These are phyloP conservation scores for Amblyteles armatorius DNA, from an alignment of 2,888 invertebrate species.

Conservation along the genomic window DNA sequence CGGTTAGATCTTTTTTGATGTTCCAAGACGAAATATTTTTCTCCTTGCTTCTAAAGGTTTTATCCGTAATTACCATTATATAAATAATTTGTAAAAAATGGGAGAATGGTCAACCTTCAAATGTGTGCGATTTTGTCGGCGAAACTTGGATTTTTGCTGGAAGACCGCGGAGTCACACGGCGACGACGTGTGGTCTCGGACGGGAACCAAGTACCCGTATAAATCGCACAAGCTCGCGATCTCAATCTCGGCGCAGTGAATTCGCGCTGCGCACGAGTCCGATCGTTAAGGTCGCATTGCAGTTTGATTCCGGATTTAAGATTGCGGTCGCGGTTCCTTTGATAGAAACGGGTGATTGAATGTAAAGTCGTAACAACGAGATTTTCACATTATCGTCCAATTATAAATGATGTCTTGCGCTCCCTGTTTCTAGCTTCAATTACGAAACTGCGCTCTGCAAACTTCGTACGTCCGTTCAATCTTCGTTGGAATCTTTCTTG, in stretches of 20 bases:
- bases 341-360: neutral
- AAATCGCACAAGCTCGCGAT: conserved; percentile 38
- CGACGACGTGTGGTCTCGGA: neutral
- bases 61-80: neutral
- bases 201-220: conserved; percentile 12
- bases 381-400: neutral
- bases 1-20: neutral
- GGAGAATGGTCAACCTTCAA: neutral
- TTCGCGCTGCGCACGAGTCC: conserved; percentile 53
- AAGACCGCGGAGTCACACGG: neutral
- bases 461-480: neutral
- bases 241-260: conserved; percentile 50
- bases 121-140: neutral
- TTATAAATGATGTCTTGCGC: neutral
- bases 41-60: conserved; percentile 1
- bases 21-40: neutral
- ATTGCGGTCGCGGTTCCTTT: conserved; percentile 27
- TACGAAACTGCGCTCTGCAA: neutral
- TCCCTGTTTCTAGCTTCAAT: neutral
- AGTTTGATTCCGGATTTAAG: conserved; percentile 40
- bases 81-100: neutral
- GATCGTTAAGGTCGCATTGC: conserved; percentile 38
- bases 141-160: neutral
- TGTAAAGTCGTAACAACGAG: neutral
- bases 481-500: neutral